Base-by-base conservation (phyloP, 2,888 invertebrate genomes). In the Cotesia congregata region DNA sequence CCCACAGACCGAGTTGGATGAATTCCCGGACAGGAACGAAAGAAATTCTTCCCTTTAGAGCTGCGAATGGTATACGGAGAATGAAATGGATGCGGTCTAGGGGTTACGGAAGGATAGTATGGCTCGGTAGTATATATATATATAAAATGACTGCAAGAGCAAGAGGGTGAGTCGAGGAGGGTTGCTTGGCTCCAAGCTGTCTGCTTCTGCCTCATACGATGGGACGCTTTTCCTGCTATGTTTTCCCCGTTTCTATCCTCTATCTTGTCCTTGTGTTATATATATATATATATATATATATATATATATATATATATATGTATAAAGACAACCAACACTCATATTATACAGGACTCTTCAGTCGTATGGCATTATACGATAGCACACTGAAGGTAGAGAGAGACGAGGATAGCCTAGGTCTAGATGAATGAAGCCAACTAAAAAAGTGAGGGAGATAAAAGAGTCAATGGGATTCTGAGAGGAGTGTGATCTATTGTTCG, bases 111-210 rank as follows among this genome's bases (percentile, higher is more conserved):
- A 40, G 39, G 64, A 69, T 62, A 64, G 70, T 68, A 30, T 39
- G 65, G 20, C 41, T 62, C 17, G 6, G 41, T 40, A 50, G 6
- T 30, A 12, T 50, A 6, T 17, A 12, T 50, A 6, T 17, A 20
- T n/a, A 20, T 30, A 30, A 30, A 30, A 30, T 30, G 17, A 40
- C 15, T 3, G 39, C 30, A 62, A 60, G 38, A 3, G 12, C 39
- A 40, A 17, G 39, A 15, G 17, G 39, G 17, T 30, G 17, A 40
- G 17, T 30, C 40, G 64, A 40, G 40, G 12, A 72, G 72, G 65
- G 72, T 69, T 40, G 67, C 30, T 6, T 60, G 80, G 78, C 79
- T 79, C 80, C 79, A 77, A 75, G 78, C 80, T 70, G 80, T 80
- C 79, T 80, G 74, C 69, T 78, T 17, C 64, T 59, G 39, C 30